phyloP scores from a whole-genome alignment of 2,113 vertebrate genomes.

The Embiotoca jacksoni region DNA sequence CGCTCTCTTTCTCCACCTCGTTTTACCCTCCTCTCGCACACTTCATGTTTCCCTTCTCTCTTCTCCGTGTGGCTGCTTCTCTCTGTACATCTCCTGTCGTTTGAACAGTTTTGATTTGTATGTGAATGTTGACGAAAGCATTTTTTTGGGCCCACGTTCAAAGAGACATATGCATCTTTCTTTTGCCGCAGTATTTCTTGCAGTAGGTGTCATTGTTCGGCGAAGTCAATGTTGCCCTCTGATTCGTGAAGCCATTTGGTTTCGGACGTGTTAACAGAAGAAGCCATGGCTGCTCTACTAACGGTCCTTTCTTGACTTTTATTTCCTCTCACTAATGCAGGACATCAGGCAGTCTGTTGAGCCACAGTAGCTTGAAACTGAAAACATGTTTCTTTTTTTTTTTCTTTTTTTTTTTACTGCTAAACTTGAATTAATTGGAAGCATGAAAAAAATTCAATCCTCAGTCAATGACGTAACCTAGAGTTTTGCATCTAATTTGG shows the following conservation, averaged over 20 bases:
- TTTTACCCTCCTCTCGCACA: constrained; percentile 42
- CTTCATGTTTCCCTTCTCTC: constrained; percentile 49
- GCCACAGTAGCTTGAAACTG: neutral
- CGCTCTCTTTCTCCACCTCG: constrained; percentile 46
- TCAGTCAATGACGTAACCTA: neutral
- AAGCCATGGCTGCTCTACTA: neutral
- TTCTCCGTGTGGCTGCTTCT: constrained; percentile 28
- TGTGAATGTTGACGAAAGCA: constrained; percentile 50
- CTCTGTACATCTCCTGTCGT: constrained; percentile 45
- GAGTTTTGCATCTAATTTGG: neutral
- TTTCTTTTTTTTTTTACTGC: neutral
- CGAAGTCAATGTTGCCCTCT: constrained; percentile 22
- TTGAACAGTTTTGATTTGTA: constrained; percentile 59
- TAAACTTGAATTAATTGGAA: neutral
- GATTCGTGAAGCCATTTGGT: neutral
- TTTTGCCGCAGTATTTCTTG: constrained; percentile 35
- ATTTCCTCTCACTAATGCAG: neutral
- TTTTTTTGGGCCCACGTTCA: constrained; percentile 63
- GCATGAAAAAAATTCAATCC: neutral
- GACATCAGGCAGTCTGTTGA: neutral
- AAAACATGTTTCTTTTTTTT: neutral
- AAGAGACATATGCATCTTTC: constrained; percentile 45
- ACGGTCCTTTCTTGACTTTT: neutral
- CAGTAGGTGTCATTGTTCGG: constrained; percentile 34
- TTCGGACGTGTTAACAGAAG: neutral